Base-by-base conservation (phyloP, 2,797 vertebrate genomes). In the Sus cebifrons region DNA sequence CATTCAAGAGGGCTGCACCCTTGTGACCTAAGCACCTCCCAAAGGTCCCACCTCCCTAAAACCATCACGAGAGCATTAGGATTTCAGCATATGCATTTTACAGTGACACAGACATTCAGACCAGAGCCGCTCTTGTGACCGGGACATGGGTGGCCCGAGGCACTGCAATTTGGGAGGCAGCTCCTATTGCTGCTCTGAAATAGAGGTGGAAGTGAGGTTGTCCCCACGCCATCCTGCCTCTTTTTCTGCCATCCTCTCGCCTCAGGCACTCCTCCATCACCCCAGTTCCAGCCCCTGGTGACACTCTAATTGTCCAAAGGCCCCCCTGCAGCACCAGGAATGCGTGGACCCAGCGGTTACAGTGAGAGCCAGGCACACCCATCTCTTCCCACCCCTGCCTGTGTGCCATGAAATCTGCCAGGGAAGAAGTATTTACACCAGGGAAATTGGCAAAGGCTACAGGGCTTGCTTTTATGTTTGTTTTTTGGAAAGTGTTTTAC, bases 291-390 rank as follows among this genome's bases (percentile, higher is more conserved):
- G 3, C 27, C 62, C 7, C 3, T 15, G 56, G 0, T 54, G 27
- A 36, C 20, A 20, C 49, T 8, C 56, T 2, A 17, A 65, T 1
- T 3, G 5, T 85, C 32, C 10, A 0, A 11, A 58, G 32, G 6
- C 11, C 16, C 3, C 20, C 4, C 5, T 0, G 71, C 21, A 2
- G 56, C 6, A 9, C 56, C 25, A 7, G 16, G 5, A 16, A 2
- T 3, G 0, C 0, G 0, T 25, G 36, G 58, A 67, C 15, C 12
- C 58, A 13, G 12, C 52, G 23, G 23, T 17, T 5, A n/a, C 17
- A 12, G 0, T 0, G 5, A 13, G 12, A 29, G 27, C 54, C 68
- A 2, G 0, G 27, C 6, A 2, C 1, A 4, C 0, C 0, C 29
- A 0, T 58, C 16, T 86, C 40, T 44, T 44, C 44, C 73, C 14